These are phyloP conservation scores for Temnothorax nylanderi DNA, from an alignment of 1,140 invertebrate species.

Conservation along the genomic window DNA sequence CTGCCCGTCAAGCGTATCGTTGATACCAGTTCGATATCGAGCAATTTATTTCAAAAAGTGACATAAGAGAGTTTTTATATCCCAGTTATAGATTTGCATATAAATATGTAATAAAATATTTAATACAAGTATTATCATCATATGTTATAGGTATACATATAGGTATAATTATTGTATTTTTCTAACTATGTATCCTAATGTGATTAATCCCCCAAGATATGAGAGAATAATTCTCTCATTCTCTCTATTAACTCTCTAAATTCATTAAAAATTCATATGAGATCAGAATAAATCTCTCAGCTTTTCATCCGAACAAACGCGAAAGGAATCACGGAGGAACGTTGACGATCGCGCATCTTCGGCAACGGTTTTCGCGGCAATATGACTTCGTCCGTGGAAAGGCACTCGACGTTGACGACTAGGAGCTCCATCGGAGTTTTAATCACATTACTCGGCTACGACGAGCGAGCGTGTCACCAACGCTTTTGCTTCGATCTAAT, in stretches of 20 bases:
- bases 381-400: conserved; percentile 44
- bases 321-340: neutral
- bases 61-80: neutral
- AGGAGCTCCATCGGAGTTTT: conserved; percentile 70
- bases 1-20: conserved; percentile 46
- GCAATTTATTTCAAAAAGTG: neutral
- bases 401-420: conserved; percentile 66
- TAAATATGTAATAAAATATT: neutral
- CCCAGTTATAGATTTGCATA: neutral
- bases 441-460: conserved; percentile 71
- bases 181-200: no score
- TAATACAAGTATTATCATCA: neutral
- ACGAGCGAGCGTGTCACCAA: conserved; percentile 66
- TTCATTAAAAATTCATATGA: neutral
- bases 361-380: conserved; percentile 26
- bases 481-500: conserved; percentile 71
- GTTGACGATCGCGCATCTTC: neutral
- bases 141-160: neutral
- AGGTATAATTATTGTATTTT: no score
- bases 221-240: neutral
- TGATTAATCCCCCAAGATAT: neutral
- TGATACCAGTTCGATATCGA: neutral
- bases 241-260: neutral
- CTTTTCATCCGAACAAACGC: neutral
- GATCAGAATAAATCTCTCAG: neutral